phyloP scores from a whole-genome alignment of 2,888 invertebrate species.

The Temnothorax ravouxi region DNA sequence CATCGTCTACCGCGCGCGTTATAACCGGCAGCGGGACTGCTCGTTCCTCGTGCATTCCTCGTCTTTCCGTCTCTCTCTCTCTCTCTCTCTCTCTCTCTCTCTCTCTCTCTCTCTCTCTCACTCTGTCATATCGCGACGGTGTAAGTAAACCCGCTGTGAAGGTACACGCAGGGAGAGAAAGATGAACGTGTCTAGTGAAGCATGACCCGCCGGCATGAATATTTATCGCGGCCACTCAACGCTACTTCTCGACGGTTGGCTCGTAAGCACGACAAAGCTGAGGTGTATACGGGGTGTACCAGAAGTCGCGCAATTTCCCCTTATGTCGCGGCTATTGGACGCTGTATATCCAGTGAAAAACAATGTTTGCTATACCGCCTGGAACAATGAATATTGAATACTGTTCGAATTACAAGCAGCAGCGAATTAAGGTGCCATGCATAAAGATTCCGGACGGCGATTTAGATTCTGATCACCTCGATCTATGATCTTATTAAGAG shows the following conservation, averaged over 20 bases:
- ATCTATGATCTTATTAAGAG: background rate
- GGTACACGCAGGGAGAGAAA: constrained; percentile 55
- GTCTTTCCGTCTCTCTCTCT: background rate
- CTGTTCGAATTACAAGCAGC: background rate
- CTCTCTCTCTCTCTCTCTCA: constrained; percentile 18
- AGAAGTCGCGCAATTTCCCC: constrained; percentile 36
- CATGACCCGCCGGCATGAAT: constrained; percentile 72
- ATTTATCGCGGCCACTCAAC: constrained; percentile 72
- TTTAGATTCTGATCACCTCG: background rate
- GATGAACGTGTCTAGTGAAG: constrained; percentile 60
- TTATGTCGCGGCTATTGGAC: background rate
- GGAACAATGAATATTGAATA: background rate
- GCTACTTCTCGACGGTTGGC: constrained; percentile 65
- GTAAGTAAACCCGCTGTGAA: constrained; percentile 68
- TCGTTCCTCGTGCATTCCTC: constrained; percentile 57
- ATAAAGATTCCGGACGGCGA: background rate
- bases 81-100: constrained; percentile 18
- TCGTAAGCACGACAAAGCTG: constrained; percentile 52
- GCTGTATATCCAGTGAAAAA: background rate
- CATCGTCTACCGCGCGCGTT: constrained; percentile 35
- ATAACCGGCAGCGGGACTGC: constrained; percentile 62
- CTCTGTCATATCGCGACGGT: constrained; percentile 35
- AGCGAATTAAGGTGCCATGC: background rate
- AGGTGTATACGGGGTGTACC: constrained; percentile 40
- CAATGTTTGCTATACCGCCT: background rate